Conservation (phyloP, 2,888 invertebrate genomes). For the Desoria tigrina region DNA sequence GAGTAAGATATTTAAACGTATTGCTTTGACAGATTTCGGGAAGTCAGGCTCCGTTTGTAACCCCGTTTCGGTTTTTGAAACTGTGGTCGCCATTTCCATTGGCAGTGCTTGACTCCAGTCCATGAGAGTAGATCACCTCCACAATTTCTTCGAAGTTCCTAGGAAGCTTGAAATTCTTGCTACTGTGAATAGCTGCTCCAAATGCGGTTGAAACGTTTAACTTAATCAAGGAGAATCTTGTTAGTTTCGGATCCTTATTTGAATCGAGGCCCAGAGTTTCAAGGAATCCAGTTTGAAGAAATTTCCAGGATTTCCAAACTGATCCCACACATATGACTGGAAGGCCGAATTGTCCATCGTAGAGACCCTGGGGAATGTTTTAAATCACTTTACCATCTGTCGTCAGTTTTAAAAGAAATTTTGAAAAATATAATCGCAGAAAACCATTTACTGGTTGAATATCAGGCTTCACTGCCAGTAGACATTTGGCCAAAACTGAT, state of each 20-base stretch:
- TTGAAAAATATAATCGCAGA: no score
- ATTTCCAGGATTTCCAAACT: constrained; percentile 90
- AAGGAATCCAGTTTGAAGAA: constrained; percentile 72
- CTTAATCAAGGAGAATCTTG: constrained; percentile 64
- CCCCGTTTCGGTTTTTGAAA: no score
- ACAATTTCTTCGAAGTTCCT: constrained; percentile 41
- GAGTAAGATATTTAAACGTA: no score
- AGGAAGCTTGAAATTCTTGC: constrained; percentile 26
- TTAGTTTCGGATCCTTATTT: constrained; percentile 35
- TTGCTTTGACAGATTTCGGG: no score
- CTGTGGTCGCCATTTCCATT: no score
- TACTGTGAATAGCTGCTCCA: constrained; percentile 69
- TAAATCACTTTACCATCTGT: no score
- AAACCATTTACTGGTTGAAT: constrained; percentile 62
- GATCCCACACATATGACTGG: constrained; percentile 89
- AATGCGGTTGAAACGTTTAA: constrained; percentile 76
- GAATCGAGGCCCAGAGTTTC: constrained; percentile 58
- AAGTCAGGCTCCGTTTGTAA: no score
- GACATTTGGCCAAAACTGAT: constrained; percentile 65
- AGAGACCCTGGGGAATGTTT: constrained; percentile 59
- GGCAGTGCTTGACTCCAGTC: constrained; percentile 3
- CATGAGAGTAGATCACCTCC: constrained; percentile 29
- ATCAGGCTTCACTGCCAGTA: constrained; percentile 66
- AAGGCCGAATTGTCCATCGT: constrained; percentile 63
- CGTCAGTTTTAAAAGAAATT: no score